A percentile compares a stretch with the other conserved stretches of the same genome.
These are phyloP conservation scores for Eidolon dupreanum DNA, from an alignment of 2,797 vertebrate genomes.

Conservation along the genomic window DNA sequence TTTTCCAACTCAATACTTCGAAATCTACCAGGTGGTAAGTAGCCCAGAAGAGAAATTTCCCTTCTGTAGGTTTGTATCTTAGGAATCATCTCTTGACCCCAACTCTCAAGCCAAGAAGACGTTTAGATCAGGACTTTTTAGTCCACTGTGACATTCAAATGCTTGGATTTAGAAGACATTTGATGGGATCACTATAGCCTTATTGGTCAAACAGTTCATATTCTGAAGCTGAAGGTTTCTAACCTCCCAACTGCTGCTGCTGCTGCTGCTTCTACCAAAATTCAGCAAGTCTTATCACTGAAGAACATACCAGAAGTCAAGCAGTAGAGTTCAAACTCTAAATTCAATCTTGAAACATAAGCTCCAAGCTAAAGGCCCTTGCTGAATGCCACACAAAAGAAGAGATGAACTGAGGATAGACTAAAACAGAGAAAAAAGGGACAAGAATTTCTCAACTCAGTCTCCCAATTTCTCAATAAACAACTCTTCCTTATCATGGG, in stretches of 20 bases:
- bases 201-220: background rate
- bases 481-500: background rate
- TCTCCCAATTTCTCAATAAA: background rate
- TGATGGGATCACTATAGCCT: background rate
- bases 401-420: background rate
- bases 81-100: background rate
- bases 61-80: background rate
- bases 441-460: background rate
- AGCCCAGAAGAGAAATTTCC: background rate
- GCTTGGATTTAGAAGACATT: background rate
- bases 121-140: background rate
- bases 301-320: background rate
- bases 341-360: background rate
- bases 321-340: background rate
- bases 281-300: background rate
- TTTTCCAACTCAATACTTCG: background rate
- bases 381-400: background rate
- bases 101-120: background rate
- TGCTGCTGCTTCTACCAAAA: background rate
- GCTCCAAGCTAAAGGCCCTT: background rate
- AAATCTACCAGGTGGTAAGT: background rate
- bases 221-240: background rate
- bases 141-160: background rate
- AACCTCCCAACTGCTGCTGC: background rate
- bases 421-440: background rate